phyloP scores from a whole-genome alignment of 2,888 invertebrate genomes.

The Andrena chrysosceles region DNA sequence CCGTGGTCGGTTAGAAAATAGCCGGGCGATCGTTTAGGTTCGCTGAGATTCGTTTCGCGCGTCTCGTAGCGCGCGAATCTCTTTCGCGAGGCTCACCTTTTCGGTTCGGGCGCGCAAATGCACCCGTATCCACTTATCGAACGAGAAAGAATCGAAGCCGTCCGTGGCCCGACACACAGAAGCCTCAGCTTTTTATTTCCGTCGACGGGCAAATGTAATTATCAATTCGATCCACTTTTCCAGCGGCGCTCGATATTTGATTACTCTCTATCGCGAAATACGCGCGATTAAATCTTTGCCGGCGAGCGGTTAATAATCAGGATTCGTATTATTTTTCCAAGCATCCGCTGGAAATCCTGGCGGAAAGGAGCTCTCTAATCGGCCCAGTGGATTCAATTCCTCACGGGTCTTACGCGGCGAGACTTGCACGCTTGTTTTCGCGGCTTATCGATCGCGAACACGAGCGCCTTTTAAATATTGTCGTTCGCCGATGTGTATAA shows the following conservation, averaged over 20 bases:
- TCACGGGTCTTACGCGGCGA: conserved; percentile 5
- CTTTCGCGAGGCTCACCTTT: background rate
- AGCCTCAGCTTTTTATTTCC: conserved; percentile 6
- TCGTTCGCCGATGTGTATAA: background rate
- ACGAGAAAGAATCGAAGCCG: background rate
- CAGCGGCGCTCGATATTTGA: conserved; percentile 24
- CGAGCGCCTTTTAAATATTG: conserved; percentile 28
- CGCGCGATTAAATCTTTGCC: conserved; percentile 23
- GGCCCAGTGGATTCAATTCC: conserved; percentile 16
- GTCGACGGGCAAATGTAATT: conserved; percentile 8
- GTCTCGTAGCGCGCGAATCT: conserved; percentile 26
- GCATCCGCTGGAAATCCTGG: conserved; percentile 16
- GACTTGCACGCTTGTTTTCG: conserved; percentile 22
- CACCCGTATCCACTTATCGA: background rate
- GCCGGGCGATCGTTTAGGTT: conserved; percentile 41
- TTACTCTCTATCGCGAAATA: conserved; percentile 32
- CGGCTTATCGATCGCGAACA: conserved; percentile 36
- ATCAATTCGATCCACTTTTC: conserved; percentile 11
- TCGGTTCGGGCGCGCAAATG: background rate
- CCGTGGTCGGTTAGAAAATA: conserved; percentile 57
- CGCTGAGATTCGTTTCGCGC: conserved; percentile 24
- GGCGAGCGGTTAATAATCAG: conserved; percentile 18
- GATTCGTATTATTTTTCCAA: conserved; percentile 43
- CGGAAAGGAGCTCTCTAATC: conserved; percentile 20
- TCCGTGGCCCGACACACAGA: background rate